A percentile compares a stretch with the other conserved stretches of the same genome.
Conservation (phyloP, 2,888 invertebrate genomes). For the Ophioninae sp. region DNA sequence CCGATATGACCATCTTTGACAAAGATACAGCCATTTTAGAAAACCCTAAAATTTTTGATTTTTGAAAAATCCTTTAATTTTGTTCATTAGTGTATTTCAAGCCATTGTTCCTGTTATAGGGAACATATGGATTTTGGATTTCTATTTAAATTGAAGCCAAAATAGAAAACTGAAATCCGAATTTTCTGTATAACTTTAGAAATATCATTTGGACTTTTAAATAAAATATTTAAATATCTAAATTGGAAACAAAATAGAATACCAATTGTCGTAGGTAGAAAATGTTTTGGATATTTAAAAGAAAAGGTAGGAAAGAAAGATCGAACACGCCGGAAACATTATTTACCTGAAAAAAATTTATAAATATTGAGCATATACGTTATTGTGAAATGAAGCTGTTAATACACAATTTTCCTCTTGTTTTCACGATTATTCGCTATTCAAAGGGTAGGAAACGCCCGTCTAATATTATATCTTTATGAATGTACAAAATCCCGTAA, state of each 20-base stretch:
- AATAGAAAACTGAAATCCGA: too few relatives aligned
- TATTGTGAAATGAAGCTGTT: background rate
- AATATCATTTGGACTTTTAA: too few relatives aligned
- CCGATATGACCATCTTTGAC: too few relatives aligned
- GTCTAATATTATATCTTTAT: constrained; percentile 27
- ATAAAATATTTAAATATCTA: too few relatives aligned
- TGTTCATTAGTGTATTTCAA: too few relatives aligned
- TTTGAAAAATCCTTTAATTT: too few relatives aligned
- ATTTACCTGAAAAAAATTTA: background rate
- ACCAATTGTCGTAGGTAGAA: background rate
- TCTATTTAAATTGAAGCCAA: too few relatives aligned
- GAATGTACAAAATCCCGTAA: constrained; percentile 30
- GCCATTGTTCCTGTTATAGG: too few relatives aligned
- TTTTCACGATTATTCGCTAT: constrained; percentile 27
- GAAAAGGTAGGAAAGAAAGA: background rate
- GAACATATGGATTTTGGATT: too few relatives aligned
- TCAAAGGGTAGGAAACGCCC: background rate
- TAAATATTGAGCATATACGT: background rate
- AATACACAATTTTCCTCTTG: background rate
- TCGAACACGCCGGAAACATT: background rate
- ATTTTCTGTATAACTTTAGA: too few relatives aligned
- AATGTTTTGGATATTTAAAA: background rate
- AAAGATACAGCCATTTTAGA: too few relatives aligned
- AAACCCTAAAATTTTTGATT: too few relatives aligned
- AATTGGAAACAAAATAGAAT: background rate